phyloP scores from a whole-genome alignment of 2,888 invertebrate species.

The Parthenolecanium corni region DNA sequence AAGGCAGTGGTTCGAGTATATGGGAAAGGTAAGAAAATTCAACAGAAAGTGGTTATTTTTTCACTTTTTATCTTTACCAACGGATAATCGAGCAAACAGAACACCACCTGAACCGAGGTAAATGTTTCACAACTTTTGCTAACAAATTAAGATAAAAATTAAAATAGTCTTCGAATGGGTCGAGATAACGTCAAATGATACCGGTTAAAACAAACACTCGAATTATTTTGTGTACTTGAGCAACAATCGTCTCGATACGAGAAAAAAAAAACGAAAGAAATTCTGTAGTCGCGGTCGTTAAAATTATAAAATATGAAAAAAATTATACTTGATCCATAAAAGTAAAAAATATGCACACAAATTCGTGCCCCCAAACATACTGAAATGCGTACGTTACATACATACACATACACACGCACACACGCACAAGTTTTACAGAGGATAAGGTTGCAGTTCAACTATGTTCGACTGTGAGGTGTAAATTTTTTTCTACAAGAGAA shows the following conservation, averaged over 20 bases:
- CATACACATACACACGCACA: too few species aligned
- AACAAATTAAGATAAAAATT: conserved; percentile 16
- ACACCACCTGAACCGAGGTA: conserved; percentile 10
- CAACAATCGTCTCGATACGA: background rate
- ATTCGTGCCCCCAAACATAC: too few species aligned
- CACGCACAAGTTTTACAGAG: too few species aligned
- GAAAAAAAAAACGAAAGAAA: too few species aligned
- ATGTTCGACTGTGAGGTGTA: too few species aligned
- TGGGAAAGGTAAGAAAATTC: background rate
- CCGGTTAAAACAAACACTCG: conserved; percentile 1
- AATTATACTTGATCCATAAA: too few species aligned
- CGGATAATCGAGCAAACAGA: conserved; percentile 11
- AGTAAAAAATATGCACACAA: too few species aligned
- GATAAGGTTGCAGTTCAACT: too few species aligned
- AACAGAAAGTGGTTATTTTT: background rate
- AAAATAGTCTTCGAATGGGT: background rate
- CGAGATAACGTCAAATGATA: background rate
- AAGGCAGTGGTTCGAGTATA: background rate
- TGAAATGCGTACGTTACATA: too few species aligned
- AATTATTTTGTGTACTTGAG: conserved; percentile 2
- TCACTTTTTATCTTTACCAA: conserved; percentile 10
- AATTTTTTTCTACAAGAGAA: too few species aligned
- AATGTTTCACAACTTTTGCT: conserved; percentile 13
- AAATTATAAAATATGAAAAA: too few species aligned
- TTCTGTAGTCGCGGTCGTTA: too few species aligned